phyloP scores from a whole-genome alignment of 2,113 vertebrate genomes.

The Hippocampus abdominalis region DNA sequence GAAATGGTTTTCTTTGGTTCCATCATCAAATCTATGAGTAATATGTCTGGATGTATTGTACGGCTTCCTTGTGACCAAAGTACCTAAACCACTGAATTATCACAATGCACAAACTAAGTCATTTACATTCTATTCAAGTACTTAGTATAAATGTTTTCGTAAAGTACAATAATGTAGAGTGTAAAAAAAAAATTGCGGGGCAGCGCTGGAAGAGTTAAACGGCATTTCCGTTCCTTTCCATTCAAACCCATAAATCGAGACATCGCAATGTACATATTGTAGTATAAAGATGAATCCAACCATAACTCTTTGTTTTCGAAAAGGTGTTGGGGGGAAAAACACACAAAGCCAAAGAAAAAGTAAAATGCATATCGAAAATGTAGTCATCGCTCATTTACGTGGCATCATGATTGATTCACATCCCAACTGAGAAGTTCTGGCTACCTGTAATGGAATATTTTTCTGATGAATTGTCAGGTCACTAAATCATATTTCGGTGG shows the following conservation, averaged over 20 bases:
- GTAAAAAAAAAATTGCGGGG: no score
- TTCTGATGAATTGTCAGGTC: no score
- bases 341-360: background rate
- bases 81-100: background rate
- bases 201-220: no score
- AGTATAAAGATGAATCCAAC: no score
- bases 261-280: no score
- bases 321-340: background rate
- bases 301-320: background rate
- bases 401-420: background rate
- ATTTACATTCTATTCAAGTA: background rate
- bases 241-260: no score
- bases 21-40: no score
- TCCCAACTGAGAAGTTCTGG: background rate
- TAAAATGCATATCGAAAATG: background rate
- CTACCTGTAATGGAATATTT: background rate
- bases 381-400: no score
- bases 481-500: background rate
- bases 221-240: no score
- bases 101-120: background rate
- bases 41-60: no score
- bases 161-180: no score
- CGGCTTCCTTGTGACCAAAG: background rate
- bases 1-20: no score
- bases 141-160: background rate